phyloP scores from a whole-genome alignment of 2,888 invertebrate genomes.

The Drosophila meridionalis region DNA sequence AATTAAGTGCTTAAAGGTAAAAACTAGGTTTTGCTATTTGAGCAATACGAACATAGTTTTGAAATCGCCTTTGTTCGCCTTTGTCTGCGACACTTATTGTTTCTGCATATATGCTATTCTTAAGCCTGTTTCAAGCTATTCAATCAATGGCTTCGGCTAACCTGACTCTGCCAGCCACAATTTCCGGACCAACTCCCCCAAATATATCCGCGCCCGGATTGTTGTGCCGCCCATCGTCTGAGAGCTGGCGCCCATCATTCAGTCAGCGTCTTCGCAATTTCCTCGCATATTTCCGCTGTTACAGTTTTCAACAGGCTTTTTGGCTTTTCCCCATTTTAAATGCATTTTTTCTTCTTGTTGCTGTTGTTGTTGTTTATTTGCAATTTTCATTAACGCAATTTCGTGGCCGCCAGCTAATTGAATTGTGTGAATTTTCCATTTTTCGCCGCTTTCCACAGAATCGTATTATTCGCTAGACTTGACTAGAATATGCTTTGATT shows the following conservation, averaged over 20 bases:
- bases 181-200: constrained; percentile 46
- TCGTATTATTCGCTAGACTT: constrained; percentile 33
- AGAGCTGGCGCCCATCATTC: constrained; percentile 38
- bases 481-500: constrained; percentile 10
- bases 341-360: constrained; percentile 27
- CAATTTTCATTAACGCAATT: constrained; percentile 69
- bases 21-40: neutral
- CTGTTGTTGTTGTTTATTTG: constrained; percentile 69
- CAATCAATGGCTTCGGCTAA: neutral
- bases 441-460: constrained; percentile 21
- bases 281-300: constrained; percentile 83
- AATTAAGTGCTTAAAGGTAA: constrained; percentile 11
- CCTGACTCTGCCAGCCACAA: constrained; percentile 53
- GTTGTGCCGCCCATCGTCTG: constrained; percentile 9
- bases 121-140: neutral
- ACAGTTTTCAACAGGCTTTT: constrained; percentile 70
- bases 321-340: constrained; percentile 42
- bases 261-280: constrained; percentile 82
- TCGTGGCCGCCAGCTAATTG: constrained; percentile 75
- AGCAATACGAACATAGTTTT: neutral
- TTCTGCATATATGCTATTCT: neutral
- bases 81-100: neutral
- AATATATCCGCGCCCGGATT: constrained; percentile 36
- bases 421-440: constrained; percentile 68
- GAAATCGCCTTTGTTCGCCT: neutral